phyloP scores from a whole-genome alignment of 2,113 vertebrate species.

The Polypterus senegalus region DNA sequence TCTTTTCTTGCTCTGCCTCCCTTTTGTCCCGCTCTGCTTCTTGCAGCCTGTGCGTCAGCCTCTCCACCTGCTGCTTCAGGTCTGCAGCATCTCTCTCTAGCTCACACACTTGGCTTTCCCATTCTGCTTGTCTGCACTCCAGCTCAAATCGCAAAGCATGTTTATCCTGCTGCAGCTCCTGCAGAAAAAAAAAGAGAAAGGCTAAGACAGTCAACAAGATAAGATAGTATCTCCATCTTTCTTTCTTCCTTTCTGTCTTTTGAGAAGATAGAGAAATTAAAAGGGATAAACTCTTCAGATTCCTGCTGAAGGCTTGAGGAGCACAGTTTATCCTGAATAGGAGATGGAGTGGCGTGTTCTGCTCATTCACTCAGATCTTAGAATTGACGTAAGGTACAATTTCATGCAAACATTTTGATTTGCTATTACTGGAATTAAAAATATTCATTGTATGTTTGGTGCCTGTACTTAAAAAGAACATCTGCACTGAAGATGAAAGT shows the following conservation, averaged over 20 bases:
- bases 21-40: slow-evolving; percentile 37
- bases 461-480: too few relatives aligned
- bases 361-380: too few relatives aligned
- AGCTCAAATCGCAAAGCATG: slow-evolving; percentile 48
- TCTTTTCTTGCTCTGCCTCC: slow-evolving; percentile 28
- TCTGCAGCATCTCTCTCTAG: slow-evolving; percentile 49
- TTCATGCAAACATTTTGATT: too few relatives aligned
- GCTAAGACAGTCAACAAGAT: neutral
- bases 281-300: too few relatives aligned
- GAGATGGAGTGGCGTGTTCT: too few relatives aligned
- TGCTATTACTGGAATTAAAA: too few relatives aligned
- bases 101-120: slow-evolving; percentile 52
- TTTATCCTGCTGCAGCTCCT: slow-evolving; percentile 54
- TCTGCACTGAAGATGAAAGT: too few relatives aligned
- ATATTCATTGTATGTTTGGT: too few relatives aligned
- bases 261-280: neutral
- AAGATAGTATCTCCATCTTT: neutral
- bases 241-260: too few relatives aligned
- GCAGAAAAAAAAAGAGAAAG: neutral
- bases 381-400: too few relatives aligned
- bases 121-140: slow-evolving; percentile 39
- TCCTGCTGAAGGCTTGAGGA: too few relatives aligned
- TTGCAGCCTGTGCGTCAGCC: slow-evolving; percentile 31
- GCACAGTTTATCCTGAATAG: too few relatives aligned
- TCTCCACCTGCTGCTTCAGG: slow-evolving; percentile 37